Evolutionary conservation across 2,113 vertebrate species (phyloP).

Genomic region (Xenopus laevis): DNA sequence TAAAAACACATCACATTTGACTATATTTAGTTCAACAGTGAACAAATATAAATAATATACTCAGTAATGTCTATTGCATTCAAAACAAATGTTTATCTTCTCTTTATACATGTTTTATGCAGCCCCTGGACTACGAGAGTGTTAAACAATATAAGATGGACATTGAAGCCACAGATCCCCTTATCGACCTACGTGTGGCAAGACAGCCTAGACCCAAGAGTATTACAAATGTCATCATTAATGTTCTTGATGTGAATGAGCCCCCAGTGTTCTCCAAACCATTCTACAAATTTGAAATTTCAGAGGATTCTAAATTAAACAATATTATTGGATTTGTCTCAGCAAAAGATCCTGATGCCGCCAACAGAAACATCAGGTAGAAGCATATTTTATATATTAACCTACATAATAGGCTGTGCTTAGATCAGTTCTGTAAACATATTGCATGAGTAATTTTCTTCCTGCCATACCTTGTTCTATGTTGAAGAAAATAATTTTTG

Average conservation of each 20-base stretch:
- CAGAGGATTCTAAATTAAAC: constrained; percentile 63
- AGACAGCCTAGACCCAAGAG: constrained; percentile 47
- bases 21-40: too few relatives aligned
- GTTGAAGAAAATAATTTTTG: too few relatives aligned
- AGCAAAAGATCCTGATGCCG: constrained; percentile 76
- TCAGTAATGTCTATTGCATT: too few relatives aligned
- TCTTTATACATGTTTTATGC: not conserved
- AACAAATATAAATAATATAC: too few relatives aligned
- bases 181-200: constrained; percentile 55
- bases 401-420: too few relatives aligned
- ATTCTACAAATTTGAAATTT: constrained; percentile 71
- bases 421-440: too few relatives aligned
- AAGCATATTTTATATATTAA: not conserved
- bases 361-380: constrained; percentile 72
- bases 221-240: constrained; percentile 63
- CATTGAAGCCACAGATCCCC: constrained; percentile 68
- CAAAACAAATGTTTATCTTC: too few relatives aligned
- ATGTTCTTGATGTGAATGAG: constrained; percentile 82
- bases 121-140: constrained; percentile 85
- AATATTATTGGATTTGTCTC: constrained; percentile 64
- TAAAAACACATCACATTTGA: too few relatives aligned
- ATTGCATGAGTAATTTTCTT: too few relatives aligned
- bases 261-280: constrained; percentile 72
- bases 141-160: constrained; percentile 58
- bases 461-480: too few relatives aligned